Percentiles rank a stretch among this genome's conserved stretches.
phyloP scores from a whole-genome alignment of 2,113 vertebrate genomes.

The Columba livia region DNA sequence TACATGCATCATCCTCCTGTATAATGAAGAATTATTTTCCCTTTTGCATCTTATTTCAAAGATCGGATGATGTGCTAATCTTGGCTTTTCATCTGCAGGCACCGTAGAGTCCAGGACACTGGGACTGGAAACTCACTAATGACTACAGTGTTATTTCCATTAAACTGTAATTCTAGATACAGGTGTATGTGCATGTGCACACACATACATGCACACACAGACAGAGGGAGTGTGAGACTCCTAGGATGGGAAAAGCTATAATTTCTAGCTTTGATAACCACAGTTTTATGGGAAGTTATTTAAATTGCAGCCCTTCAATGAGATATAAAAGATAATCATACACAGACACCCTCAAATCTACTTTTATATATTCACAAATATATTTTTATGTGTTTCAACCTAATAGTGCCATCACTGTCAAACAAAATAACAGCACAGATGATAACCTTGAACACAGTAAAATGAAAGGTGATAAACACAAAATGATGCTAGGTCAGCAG shows the following conservation, averaged over 20 bases:
- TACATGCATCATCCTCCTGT: neutral
- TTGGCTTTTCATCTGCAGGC: neutral
- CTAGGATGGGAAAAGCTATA: neutral
- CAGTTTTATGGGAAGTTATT: neutral
- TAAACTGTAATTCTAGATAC: neutral
- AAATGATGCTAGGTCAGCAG: neutral
- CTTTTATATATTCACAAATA: neutral
- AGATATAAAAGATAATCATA: neutral
- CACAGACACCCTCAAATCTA: neutral
- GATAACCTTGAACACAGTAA: neutral
- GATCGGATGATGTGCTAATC: neutral
- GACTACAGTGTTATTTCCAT: neutral
- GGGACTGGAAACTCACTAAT: neutral
- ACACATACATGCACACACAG: accelerated
- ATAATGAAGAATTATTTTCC: neutral
- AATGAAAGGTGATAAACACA: neutral
- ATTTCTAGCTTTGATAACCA: neutral
- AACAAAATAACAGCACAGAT: neutral
- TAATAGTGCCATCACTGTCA: neutral
- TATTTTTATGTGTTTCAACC: neutral
- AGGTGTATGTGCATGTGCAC: neutral
- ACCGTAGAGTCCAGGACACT: accelerated
- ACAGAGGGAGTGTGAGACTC: neutral
- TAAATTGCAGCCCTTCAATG: neutral
- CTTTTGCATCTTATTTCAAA: neutral